phyloP scores from a whole-genome alignment of 2,113 vertebrate genomes.

The rabbit (Oryctolagus cuniculus) region mOryCun1.1 NC_091433.1:29705501-29706000 shows the following conservation, averaged over 20 bases:
- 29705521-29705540: neutral
- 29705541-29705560: neutral
- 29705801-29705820: neutral
- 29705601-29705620: neutral
- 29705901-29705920: too few relatives aligned
- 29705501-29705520: neutral
- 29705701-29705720: neutral
- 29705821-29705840: neutral
- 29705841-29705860: neutral
- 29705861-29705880: neutral
- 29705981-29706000: neutral
- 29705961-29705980: neutral
- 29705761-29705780: too few relatives aligned
- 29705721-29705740: neutral
- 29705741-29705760: neutral
- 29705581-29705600: neutral
- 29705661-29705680: too few relatives aligned
- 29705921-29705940: too few relatives aligned
- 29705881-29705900: too few relatives aligned
- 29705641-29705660: neutral
- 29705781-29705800: neutral
- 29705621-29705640: neutral
- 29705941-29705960: neutral
- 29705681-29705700: fast-evolving
- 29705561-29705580: neutral